A percentile compares a stretch with the other conserved stretches of the same genome.
Conservation (phyloP, 2,797 vertebrate genomes). For the Syndactyla subalaris region DNA sequence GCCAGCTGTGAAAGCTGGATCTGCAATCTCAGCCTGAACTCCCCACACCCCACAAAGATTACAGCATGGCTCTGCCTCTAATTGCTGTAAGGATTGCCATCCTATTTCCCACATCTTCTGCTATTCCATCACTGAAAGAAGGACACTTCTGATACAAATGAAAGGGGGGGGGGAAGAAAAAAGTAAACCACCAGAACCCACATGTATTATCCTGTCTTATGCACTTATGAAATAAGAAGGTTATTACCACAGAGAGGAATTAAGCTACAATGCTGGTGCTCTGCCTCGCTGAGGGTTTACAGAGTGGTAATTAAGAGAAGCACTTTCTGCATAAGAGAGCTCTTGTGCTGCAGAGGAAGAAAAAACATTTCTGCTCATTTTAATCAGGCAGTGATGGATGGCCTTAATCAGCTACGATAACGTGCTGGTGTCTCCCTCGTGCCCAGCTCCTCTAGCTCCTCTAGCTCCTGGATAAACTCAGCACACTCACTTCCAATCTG, state of each 20-base stretch:
- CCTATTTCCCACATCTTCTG: background rate
- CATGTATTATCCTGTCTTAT: background rate
- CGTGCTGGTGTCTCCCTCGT: accelerated
- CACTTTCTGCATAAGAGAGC: slow-evolving; percentile 17
- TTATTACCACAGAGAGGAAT: slow-evolving; percentile 13
- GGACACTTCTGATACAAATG: background rate
- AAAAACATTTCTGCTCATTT: slow-evolving; percentile 11
- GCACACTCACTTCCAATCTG: background rate
- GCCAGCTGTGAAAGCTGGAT: background rate
- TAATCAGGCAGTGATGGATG: slow-evolving; percentile 37
- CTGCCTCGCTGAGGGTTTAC: background rate
- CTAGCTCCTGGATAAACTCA: background rate
- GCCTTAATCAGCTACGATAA: background rate
- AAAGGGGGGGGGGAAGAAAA: accelerated
- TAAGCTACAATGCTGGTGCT: background rate
- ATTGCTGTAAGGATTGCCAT: background rate
- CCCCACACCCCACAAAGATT: background rate
- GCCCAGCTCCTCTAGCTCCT: background rate
- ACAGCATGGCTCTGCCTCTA: background rate
- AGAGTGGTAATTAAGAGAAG: slow-evolving; percentile 33
- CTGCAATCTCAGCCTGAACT: background rate
- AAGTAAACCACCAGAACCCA: background rate
- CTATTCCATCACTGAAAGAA: background rate
- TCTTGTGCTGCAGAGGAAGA: slow-evolving; percentile 32
- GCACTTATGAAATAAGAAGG: background rate